These are phyloP conservation scores for Eupithecia subfuscata DNA, from an alignment of 2,888 invertebrate genomes.

Conservation along the genomic window DNA sequence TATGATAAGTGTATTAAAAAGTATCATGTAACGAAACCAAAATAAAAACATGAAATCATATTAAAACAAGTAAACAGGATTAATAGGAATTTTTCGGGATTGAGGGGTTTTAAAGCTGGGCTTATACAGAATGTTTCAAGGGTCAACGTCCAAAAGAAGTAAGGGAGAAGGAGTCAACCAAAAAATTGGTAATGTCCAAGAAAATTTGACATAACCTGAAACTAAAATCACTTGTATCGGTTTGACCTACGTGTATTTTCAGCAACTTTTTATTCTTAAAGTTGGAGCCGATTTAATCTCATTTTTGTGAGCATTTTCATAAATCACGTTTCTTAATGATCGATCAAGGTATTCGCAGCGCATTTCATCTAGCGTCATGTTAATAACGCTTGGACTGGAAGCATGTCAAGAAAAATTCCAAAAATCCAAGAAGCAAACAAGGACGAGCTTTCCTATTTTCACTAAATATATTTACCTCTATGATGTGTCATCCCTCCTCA, in stretches of 20 bases:
- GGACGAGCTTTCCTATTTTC: no score
- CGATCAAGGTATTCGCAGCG: neutral
- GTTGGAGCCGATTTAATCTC: neutral
- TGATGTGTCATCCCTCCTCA: no score
- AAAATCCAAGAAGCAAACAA: no score
- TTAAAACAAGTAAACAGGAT: neutral
- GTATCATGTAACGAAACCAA: conserved; percentile 12
- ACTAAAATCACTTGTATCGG: neutral
- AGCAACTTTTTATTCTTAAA: neutral
- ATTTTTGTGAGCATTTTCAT: neutral
- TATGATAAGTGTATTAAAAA: conserved; percentile 6
- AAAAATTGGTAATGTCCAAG: neutral
- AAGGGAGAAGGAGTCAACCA: neutral
- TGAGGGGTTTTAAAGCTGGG: neutral
- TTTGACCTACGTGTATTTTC: neutral
- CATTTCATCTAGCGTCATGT: neutral
- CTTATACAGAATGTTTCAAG: neutral
- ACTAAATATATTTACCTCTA: no score
- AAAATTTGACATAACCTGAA: neutral
- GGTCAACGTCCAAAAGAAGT: neutral
- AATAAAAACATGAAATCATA: neutral
- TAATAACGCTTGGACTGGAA: neutral
- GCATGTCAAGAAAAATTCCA: neutral
- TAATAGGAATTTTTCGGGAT: neutral
- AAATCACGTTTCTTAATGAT: neutral